phyloP scores from a whole-genome alignment of 1,140 invertebrate species.

The Steinernema khuongi region DNA sequence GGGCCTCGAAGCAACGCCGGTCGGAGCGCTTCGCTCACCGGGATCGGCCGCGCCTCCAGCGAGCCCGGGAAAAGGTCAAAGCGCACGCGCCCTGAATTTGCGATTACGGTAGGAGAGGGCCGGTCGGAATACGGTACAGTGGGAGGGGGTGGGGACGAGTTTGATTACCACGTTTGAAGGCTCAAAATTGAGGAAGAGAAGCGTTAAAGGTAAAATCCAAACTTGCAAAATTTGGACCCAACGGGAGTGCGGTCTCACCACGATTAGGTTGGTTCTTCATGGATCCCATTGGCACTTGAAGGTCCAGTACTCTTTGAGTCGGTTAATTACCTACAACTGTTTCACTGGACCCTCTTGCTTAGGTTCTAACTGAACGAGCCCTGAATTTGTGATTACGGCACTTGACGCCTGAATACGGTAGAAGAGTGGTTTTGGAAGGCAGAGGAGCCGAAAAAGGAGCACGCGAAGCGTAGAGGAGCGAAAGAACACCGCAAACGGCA shows the following conservation, averaged over 20 bases:
- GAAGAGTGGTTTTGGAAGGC: not conserved
- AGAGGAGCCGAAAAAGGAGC: slow-evolving; percentile 18
- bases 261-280: no score
- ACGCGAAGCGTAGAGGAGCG: slow-evolving; percentile 6
- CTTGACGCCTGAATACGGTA: not conserved
- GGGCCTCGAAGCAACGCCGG: not conserved
- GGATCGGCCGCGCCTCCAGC: not conserved
- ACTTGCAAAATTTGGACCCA: no score
- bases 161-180: not conserved
- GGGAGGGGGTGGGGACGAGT: slow-evolving; percentile 5
- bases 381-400: not conserved
- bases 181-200: not conserved
- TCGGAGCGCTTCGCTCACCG: not conserved
- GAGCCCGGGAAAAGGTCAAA: not conserved
- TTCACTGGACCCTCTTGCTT: no score
- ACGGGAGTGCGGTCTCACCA: no score
- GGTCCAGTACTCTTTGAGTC: no score
- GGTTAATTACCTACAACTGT: no score
- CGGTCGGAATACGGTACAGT: not conserved
- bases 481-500: slow-evolving; percentile 20
- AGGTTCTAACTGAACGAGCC: not conserved
- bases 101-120: not conserved
- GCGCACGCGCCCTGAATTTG: slow-evolving; percentile 8
- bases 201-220: no score
- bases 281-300: no score